Conservation (phyloP, 2,113 vertebrate species). For the Monarcha castaneiventris region DNA sequence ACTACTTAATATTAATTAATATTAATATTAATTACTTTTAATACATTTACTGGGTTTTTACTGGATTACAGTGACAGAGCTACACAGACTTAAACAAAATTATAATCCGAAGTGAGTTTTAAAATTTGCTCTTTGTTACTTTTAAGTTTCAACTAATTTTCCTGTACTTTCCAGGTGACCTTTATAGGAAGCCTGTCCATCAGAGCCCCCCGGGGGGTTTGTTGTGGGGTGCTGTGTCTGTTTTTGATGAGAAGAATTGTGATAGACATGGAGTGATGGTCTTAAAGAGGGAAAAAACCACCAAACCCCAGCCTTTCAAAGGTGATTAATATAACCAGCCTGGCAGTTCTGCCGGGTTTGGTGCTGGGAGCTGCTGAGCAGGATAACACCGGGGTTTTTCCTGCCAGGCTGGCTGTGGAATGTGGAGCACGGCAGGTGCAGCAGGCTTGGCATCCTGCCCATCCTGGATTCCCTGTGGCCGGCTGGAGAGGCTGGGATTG, state of each 20-base stretch:
- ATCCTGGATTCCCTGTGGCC: background rate
- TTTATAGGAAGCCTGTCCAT: background rate
- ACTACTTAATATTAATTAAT: too few relatives aligned
- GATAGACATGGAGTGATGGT: background rate
- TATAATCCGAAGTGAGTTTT: background rate
- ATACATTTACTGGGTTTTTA: background rate
- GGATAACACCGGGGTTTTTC: background rate
- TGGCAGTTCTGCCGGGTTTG: background rate
- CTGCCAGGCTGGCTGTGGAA: background rate
- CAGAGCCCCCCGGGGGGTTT: background rate
- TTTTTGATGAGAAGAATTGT: background rate
- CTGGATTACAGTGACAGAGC: background rate
- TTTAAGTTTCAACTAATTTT: background rate
- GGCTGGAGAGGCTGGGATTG: background rate
- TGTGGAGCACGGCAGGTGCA: background rate
- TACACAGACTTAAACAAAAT: background rate
- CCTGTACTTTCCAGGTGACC: background rate
- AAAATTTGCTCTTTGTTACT: background rate
- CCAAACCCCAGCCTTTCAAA: background rate
- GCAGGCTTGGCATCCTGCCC: background rate
- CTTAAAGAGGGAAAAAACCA: background rate
- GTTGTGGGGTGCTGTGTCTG: rapidly evolving
- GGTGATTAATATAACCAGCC: rapidly evolving
- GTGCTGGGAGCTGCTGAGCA: background rate
- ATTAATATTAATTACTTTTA: background rate